Conservation (phyloP, 2,113 vertebrate species). For the Pycnonotus jocosus region DNA sequence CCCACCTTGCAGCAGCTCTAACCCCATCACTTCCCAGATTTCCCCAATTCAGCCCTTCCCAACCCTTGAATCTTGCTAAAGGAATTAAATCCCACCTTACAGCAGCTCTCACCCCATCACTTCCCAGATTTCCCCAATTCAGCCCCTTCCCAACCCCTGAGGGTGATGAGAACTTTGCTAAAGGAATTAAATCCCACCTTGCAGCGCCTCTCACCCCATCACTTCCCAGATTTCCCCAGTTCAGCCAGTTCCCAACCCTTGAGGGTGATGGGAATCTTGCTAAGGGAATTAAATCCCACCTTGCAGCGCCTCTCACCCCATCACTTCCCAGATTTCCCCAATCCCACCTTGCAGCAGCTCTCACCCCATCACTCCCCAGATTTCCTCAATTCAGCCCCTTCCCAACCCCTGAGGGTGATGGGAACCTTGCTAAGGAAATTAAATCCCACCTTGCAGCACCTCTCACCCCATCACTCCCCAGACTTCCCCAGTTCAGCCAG, state of each 20-base stretch:
- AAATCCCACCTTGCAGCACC: accelerated
- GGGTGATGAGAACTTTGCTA: accelerated
- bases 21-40: neutral
- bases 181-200: neutral
- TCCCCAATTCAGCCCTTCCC: no score
- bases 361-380: neutral
- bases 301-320: accelerated
- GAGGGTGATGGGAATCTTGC: accelerated
- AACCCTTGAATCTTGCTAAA: accelerated
- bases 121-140: neutral
- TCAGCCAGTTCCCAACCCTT: no score
- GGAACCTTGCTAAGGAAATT: accelerated
- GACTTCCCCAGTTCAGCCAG: neutral
- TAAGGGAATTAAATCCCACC: neutral
- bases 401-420: no score
- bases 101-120: accelerated
- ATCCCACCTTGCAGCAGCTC: accelerated
- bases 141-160: no score
- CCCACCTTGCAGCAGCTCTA: accelerated
- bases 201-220: accelerated
- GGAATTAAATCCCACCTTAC: neutral
- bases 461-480: neutral
- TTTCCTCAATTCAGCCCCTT: no score
- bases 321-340: neutral
- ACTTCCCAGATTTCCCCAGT: neutral